These are phyloP conservation scores for Thripadectes ignobilis DNA, from an alignment of 2,797 vertebrate species.

Conservation along the genomic window DNA sequence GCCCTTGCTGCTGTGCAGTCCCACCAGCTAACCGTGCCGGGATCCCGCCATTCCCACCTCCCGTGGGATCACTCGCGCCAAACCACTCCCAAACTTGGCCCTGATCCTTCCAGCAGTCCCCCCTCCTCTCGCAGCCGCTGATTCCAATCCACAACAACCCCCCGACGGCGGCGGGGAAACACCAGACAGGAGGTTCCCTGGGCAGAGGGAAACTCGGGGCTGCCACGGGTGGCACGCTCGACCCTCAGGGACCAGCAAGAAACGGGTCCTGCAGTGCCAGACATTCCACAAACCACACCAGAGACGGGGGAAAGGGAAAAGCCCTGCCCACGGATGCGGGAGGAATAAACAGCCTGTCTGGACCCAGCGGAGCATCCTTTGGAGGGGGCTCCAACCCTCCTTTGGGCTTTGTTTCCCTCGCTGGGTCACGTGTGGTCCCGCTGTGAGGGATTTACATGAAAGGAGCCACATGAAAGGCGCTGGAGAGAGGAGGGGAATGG, in stretches of 20 bases:
- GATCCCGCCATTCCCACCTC: background rate
- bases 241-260: background rate
- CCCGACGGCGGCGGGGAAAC: background rate
- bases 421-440: background rate
- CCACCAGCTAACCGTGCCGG: fast-evolving
- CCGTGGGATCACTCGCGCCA: background rate
- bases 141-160: background rate
- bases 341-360: background rate
- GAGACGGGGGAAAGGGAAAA: background rate
- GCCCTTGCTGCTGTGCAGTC: background rate
- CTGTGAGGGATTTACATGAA: background rate
- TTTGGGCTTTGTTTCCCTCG: background rate
- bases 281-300: background rate
- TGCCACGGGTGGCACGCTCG: background rate
- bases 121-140: background rate
- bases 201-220: background rate
- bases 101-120: background rate
- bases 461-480: background rate
- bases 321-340: background rate
- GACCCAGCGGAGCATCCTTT: background rate
- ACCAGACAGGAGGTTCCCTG: background rate
- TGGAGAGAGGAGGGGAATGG: background rate
- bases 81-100: background rate
- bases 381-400: background rate
- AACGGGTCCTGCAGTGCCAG: background rate